Conservation (phyloP, 2,888 invertebrate genomes). For the Graphium colonna region DNA sequence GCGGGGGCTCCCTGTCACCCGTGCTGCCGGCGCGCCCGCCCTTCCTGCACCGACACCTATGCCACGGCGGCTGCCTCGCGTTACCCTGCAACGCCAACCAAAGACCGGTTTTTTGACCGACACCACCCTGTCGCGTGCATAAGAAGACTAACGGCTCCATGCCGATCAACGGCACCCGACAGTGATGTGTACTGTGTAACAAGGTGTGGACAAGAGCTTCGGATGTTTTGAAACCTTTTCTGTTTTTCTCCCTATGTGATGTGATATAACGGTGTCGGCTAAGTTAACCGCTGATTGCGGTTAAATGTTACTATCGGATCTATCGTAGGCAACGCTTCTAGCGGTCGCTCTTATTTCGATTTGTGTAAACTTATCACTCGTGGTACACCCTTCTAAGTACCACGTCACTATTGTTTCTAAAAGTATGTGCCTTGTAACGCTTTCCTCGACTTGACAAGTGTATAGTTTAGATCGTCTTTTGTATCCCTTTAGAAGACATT, state of each 20-base stretch:
- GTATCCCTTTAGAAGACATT: conserved; percentile 72
- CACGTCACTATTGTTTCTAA: conserved; percentile 74
- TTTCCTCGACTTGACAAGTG: conserved; percentile 73
- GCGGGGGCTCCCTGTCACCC: conserved; percentile 55
- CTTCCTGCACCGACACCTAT: conserved; percentile 56
- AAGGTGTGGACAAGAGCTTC: conserved; percentile 41
- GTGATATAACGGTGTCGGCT: too few relatives aligned
- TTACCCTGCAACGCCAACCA: conserved; percentile 54
- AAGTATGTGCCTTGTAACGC: conserved; percentile 80
- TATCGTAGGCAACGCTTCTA: conserved; percentile 61
- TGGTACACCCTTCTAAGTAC: conserved; percentile 56
- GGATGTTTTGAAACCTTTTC: too few relatives aligned
- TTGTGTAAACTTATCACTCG: conserved; percentile 49
- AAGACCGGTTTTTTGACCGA: conserved; percentile 58
- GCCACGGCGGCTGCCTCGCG: conserved; percentile 58
- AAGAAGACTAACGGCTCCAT: conserved; percentile 68
- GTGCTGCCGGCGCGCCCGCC: conserved; percentile 65
- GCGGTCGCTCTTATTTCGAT: conserved; percentile 64
- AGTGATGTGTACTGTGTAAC: too few relatives aligned
- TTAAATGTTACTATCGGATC: too few relatives aligned
- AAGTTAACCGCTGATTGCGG: too few relatives aligned
- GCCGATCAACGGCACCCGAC: conserved; percentile 58
- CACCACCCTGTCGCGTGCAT: conserved; percentile 56
- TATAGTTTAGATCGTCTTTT: conserved; percentile 72
- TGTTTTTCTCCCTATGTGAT: too few relatives aligned